phyloP scores from a whole-genome alignment of 2,113 vertebrate genomes.

The Gymnarchus niloticus region DNA sequence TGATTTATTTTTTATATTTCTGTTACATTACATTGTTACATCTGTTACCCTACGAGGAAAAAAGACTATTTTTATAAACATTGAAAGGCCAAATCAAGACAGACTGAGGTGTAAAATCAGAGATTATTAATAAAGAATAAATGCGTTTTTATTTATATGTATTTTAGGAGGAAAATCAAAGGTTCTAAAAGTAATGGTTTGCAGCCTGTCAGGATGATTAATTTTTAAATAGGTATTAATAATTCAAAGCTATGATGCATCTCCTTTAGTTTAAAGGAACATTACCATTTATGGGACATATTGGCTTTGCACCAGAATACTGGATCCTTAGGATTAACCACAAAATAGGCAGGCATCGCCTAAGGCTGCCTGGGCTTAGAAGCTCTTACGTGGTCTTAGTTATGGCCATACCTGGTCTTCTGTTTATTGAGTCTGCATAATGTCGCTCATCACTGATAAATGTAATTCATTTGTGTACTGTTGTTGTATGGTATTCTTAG shows the following conservation, averaged over 20 bases:
- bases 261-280: not conserved
- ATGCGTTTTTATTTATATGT: not conserved
- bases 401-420: not conserved
- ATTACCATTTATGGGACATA: not conserved
- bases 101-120: not conserved
- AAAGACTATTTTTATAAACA: not conserved
- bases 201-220: not conserved
- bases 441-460: not conserved
- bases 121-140: not conserved
- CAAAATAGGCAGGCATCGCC: not conserved
- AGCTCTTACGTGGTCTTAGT: not conserved
- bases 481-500: not conserved
- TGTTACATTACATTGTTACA: not conserved
- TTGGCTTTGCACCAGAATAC: not conserved
- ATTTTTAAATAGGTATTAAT: slow-evolving; percentile 6
- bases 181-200: not conserved
- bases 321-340: not conserved
- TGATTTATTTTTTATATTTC: not conserved
- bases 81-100: not conserved
- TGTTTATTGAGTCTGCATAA: not conserved
- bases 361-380: not conserved
- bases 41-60: not conserved
- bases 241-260: not conserved
- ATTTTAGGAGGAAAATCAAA: slow-evolving; percentile 7
- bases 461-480: not conserved